Evolutionary conservation across 2,888 invertebrate genomes (phyloP).

Genomic region (Alloscopus bannaensis): DNA sequence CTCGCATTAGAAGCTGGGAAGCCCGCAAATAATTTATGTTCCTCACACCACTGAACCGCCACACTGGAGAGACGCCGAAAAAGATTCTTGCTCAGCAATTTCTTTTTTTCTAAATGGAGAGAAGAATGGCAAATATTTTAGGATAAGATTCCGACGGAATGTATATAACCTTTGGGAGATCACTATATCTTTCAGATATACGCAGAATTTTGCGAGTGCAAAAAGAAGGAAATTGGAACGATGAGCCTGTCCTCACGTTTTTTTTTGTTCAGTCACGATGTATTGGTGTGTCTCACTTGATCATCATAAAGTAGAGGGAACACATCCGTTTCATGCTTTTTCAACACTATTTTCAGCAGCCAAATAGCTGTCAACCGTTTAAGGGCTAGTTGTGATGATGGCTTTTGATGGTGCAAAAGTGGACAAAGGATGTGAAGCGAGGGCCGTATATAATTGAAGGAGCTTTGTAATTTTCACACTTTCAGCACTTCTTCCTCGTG

Average conservation of each 20-base stretch:
- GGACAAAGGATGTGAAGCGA: constrained; percentile 11
- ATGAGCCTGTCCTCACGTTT: constrained; percentile 18
- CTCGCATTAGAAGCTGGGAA: constrained; percentile 32
- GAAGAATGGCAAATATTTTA: constrained; percentile 43
- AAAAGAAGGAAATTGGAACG: constrained; percentile 10
- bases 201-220: background rate
- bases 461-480: constrained; percentile 51
- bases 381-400: constrained; percentile 14
- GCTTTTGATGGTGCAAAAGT: background rate
- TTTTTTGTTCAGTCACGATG: background rate
- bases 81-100: constrained; percentile 35
- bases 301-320: background rate
- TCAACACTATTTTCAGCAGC: constrained; percentile 26
- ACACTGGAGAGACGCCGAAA: constrained; percentile 11
- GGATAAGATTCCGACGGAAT: background rate
- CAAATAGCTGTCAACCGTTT: constrained; percentile 39
- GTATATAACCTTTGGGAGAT: background rate
- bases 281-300: constrained; percentile 25
- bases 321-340: constrained; percentile 28
- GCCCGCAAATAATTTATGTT: constrained; percentile 59
- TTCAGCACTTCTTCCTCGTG: constrained; percentile 31
- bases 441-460: constrained; percentile 43
- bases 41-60: constrained; percentile 24
- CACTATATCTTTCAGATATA: background rate
- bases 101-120: constrained; percentile 14